Evolutionary conservation across 1,140 invertebrate genomes (phyloP).

Genomic region (Megalonaias nervosa): DNA sequence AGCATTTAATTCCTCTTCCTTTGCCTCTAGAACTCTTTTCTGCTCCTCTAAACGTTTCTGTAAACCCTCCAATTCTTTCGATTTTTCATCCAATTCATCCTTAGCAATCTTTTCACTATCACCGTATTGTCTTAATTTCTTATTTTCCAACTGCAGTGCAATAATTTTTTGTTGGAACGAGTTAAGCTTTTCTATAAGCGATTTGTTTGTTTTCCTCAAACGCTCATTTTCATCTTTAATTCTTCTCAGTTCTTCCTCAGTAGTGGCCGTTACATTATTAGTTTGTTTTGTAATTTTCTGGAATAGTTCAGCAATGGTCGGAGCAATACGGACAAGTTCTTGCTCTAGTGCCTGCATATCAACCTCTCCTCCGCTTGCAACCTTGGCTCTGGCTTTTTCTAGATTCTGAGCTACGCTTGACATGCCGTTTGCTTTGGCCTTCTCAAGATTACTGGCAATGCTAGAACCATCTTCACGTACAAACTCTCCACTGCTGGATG

Average conservation of each 20-base stretch:
- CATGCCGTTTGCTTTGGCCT: no score
- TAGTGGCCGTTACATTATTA: constrained; percentile 17
- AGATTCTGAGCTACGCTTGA: no score
- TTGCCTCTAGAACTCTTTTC: constrained; percentile 42
- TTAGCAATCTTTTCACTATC: constrained; percentile 46
- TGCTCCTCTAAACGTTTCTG: constrained; percentile 45
- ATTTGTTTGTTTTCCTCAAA: constrained; percentile 50
- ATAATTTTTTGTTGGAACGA: constrained; percentile 55
- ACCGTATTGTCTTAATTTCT: constrained; percentile 43
- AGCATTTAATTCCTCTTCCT: constrained; percentile 46
- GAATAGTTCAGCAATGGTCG: constrained; percentile 34
- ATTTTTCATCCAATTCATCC: constrained; percentile 40
- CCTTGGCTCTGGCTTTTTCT: constrained; percentile 13
- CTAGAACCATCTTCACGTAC: no score
- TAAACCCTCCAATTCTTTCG: constrained; percentile 40
- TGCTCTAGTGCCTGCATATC: constrained; percentile 32
- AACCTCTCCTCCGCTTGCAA: constrained; percentile 13
- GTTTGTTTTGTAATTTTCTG: constrained; percentile 32
- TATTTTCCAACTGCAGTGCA: constrained; percentile 49
- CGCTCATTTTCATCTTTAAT: constrained; percentile 49
- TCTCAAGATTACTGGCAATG: no score
- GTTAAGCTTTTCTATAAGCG: constrained; percentile 49
- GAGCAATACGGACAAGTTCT: constrained; percentile 30
- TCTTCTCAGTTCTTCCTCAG: constrained; percentile 40
- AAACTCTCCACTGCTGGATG: no score